phyloP scores from a whole-genome alignment of 2,113 vertebrate genomes.

The Nothocercus julius region DNA sequence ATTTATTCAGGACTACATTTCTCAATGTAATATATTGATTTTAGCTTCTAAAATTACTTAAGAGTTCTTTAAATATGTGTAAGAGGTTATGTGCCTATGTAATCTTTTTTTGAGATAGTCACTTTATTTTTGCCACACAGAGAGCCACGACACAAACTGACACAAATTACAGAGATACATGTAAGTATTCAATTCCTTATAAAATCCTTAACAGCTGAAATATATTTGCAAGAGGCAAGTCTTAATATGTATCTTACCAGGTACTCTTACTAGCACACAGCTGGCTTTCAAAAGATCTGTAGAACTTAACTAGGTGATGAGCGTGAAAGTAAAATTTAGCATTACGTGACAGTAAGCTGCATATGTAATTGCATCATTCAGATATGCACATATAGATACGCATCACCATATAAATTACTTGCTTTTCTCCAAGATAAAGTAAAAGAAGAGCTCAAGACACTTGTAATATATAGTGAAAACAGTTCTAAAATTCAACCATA shows the following conservation, averaged over 20 bases:
- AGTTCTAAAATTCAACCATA: background rate
- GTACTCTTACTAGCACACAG: background rate
- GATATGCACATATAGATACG: background rate
- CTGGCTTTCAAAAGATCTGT: background rate
- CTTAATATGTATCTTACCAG: background rate
- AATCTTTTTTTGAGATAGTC: no score
- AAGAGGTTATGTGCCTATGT: no score
- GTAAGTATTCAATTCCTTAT: background rate
- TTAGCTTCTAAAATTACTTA: background rate
- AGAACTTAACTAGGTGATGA: background rate
- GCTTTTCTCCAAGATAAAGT: background rate
- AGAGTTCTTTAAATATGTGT: background rate
- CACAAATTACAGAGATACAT: background rate
- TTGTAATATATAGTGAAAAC: background rate
- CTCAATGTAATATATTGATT: background rate
- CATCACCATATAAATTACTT: background rate
- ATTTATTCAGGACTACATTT: background rate
- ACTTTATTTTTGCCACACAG: no score
- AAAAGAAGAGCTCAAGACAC: background rate
- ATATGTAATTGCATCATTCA: background rate
- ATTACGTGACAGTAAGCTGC: background rate
- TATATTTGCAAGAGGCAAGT: background rate
- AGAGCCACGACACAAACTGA: no score
- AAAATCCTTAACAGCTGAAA: background rate
- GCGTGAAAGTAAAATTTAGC: background rate